Evolutionary conservation across 2,888 invertebrate genomes (phyloP).

Genomic region (Dryadula phaetusa): DNA sequence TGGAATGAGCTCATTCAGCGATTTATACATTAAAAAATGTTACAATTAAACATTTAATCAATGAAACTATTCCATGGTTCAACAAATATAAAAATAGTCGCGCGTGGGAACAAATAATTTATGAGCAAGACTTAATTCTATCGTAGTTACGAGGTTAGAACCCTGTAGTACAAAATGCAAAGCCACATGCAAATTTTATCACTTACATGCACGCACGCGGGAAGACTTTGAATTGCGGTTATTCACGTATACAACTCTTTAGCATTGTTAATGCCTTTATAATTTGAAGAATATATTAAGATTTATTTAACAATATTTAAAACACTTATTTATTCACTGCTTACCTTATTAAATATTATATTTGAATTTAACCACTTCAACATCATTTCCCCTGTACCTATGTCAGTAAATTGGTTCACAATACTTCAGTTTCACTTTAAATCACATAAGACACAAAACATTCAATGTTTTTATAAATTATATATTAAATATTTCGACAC

Average conservation of each 20-base stretch:
- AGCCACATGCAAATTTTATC: constrained; percentile 45
- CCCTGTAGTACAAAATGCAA: constrained; percentile 42
- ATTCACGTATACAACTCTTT: constrained; percentile 26
- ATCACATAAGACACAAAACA: constrained; percentile 54
- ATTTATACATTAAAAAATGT: not conserved
- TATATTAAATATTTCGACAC: constrained; percentile 25
- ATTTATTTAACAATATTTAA: not conserved
- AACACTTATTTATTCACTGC: constrained; percentile 35
- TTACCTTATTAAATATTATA: constrained; percentile 70
- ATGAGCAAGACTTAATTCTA: constrained; percentile 30
- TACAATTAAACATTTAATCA: not conserved
- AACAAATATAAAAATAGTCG: constrained; percentile 3
- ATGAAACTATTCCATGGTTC: not conserved
- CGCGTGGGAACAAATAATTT: constrained; percentile 31
- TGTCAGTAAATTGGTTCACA: constrained; percentile 67
- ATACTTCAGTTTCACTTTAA: constrained; percentile 62
- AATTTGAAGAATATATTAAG: constrained; percentile 2
- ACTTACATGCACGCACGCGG: constrained; percentile 40
- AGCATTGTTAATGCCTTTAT: constrained; percentile 13
- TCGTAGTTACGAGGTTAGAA: constrained; percentile 33
- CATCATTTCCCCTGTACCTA: constrained; percentile 68
- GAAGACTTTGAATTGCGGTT: constrained; percentile 32
- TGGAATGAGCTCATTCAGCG: constrained; percentile 12
- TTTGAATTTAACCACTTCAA: constrained; percentile 62
- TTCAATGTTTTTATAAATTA: constrained; percentile 28